These are phyloP conservation scores for Melitaea cinxia DNA, from an alignment of 1,140 invertebrate genomes.

Conservation along the genomic window DNA sequence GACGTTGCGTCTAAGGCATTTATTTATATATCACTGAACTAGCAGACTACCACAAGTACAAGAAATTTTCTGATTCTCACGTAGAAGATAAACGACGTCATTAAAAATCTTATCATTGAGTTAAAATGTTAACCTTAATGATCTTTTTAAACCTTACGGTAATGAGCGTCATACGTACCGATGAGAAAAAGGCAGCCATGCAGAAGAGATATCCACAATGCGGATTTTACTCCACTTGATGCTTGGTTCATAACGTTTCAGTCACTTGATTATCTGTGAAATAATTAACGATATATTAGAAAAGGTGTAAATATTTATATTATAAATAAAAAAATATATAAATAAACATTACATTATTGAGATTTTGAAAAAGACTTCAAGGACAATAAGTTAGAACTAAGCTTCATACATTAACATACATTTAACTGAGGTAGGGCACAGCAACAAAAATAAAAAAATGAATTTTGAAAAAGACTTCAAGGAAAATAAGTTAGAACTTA, in stretches of 20 bases:
- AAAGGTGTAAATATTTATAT: not conserved
- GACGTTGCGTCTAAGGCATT: too few relatives aligned
- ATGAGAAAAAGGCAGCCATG: conserved; percentile 62
- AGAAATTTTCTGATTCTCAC: too few relatives aligned
- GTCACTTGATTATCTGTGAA: conserved; percentile 33
- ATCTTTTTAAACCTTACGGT: not conserved
- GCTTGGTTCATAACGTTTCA: conserved; percentile 51
- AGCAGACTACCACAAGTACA: too few relatives aligned
- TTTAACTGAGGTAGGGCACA: too few relatives aligned
- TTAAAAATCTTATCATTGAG: not conserved
- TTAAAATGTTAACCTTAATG: not conserved
- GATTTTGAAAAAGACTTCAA: too few relatives aligned
- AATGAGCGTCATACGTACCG: conserved; percentile 41
- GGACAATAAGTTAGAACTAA: too few relatives aligned
- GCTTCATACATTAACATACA: too few relatives aligned
- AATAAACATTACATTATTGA: not conserved
- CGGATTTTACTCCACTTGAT: conserved; percentile 49
- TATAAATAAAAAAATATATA: not conserved
- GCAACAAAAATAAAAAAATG: too few relatives aligned
- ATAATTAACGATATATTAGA: not conserved
- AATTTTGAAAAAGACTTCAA: too few relatives aligned
- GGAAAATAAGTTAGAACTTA: too few relatives aligned
- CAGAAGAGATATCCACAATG: conserved; percentile 64
- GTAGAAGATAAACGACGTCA: too few relatives aligned
- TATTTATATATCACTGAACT: too few relatives aligned